These are phyloP conservation scores for Ceratina japonica DNA, from an alignment of 1,140 invertebrate species.

Conservation along the genomic window DNA sequence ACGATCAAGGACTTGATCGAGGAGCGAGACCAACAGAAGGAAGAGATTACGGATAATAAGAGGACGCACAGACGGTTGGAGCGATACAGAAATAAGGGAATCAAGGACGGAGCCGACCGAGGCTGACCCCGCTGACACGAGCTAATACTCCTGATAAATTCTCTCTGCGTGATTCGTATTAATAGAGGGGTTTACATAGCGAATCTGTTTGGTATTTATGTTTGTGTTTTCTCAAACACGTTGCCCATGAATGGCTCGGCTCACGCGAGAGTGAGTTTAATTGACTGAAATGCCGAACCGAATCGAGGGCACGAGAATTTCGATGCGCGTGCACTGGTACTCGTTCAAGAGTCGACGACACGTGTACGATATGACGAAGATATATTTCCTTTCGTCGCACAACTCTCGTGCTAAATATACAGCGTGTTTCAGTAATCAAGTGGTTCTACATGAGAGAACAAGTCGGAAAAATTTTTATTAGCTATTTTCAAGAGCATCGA, in stretches of 20 bases:
- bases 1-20: neutral
- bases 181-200: neutral
- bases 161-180: neutral
- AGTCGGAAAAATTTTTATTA: neutral
- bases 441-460: neutral
- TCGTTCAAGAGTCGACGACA: conserved; percentile 12
- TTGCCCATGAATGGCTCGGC: conserved; percentile 15
- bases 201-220: neutral
- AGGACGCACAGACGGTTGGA: neutral
- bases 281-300: conserved; percentile 53
- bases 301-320: conserved; percentile 18
- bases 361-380: neutral
- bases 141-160: conserved; percentile 16
- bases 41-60: neutral
- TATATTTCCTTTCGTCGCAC: neutral
- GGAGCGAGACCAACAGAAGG: neutral
- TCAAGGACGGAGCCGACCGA: neutral
- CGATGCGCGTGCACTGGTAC: neutral
- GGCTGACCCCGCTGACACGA: neutral
- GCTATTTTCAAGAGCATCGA: too few species aligned
- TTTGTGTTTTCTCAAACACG: neutral
- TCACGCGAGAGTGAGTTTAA: conserved; percentile 54
- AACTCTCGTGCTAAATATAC: neutral
- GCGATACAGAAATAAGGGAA: neutral
- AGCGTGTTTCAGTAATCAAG: neutral